These are phyloP conservation scores for Xylocopa sonorina DNA, from an alignment of 1,140 invertebrate species.

Conservation along the genomic window DNA sequence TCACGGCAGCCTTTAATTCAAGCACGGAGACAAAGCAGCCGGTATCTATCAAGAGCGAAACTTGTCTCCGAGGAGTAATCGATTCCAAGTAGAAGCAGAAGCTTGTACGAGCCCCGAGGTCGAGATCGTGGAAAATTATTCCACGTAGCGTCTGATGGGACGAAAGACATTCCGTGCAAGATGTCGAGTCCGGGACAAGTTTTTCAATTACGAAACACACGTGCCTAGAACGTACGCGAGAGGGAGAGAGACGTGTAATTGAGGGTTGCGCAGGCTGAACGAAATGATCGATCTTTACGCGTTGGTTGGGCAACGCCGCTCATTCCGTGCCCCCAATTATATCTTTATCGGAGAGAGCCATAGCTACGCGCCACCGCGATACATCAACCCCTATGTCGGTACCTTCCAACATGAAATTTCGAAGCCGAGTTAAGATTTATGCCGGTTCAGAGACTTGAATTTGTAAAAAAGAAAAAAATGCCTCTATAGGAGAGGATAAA, in stretches of 20 bases:
- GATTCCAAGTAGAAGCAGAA: not conserved
- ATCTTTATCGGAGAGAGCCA: slow-evolving; percentile 65
- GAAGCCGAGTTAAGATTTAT: slow-evolving; percentile 66
- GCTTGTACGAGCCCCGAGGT: not conserved
- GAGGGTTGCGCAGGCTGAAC: slow-evolving; percentile 24
- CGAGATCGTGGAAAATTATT: slow-evolving; percentile 41
- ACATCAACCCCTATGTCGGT: slow-evolving; percentile 59
- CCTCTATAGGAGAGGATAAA: too few relatives aligned
- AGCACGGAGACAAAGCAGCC: not conserved
- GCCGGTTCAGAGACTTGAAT: slow-evolving; percentile 14
- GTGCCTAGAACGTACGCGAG: slow-evolving; percentile 3
- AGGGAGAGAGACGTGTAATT: slow-evolving; percentile 48
- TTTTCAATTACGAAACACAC: slow-evolving; percentile 52
- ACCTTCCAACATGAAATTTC: slow-evolving; percentile 56
- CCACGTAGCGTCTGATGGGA: slow-evolving; percentile 18
- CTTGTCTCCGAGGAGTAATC: slow-evolving; percentile 6
- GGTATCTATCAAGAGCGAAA: not conserved
- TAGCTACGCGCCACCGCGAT: slow-evolving; percentile 44
- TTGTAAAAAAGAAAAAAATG: too few relatives aligned
- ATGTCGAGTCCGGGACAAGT: slow-evolving; percentile 34
- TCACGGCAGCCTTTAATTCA: too few relatives aligned
- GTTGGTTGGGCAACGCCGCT: slow-evolving; percentile 30
- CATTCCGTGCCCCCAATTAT: slow-evolving; percentile 61
- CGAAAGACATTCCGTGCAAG: slow-evolving; percentile 10
- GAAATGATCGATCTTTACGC: slow-evolving; percentile 65